Conservation (phyloP, 2,888 invertebrate genomes). For the Cryptus armator region DNA sequence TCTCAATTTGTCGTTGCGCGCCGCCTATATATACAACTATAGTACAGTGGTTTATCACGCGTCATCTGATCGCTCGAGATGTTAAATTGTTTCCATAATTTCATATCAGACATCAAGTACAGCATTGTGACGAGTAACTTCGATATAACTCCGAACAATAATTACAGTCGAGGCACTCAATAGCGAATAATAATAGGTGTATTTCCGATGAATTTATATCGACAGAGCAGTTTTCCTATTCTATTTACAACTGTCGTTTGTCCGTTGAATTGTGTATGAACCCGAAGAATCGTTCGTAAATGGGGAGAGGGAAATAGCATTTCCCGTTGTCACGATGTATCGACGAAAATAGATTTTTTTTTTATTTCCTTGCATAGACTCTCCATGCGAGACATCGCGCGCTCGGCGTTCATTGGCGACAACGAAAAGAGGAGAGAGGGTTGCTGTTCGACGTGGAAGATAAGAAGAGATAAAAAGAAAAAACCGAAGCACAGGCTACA, state of each 20-base stretch:
- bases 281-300: not conserved
- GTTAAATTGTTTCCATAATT: slow-evolving; percentile 18
- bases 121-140: not conserved
- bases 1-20: slow-evolving; percentile 60
- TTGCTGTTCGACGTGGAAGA: slow-evolving; percentile 6
- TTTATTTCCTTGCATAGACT: slow-evolving; percentile 19
- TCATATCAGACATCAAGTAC: not conserved
- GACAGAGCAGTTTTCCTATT: slow-evolving; percentile 10
- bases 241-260: slow-evolving; percentile 4
- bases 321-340: slow-evolving; percentile 2
- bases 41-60: slow-evolving; percentile 38
- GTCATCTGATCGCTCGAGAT: slow-evolving; percentile 47
- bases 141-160: not conserved
- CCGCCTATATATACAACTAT: slow-evolving; percentile 62
- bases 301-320: too few species aligned
- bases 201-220: too few species aligned
- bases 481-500: slow-evolving; percentile 3
- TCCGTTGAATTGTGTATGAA: not conserved
- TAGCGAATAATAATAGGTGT: too few species aligned
- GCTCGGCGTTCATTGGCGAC: not conserved
- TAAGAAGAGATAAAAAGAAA: slow-evolving; percentile 37
- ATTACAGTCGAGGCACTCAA: too few species aligned
- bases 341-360: slow-evolving; percentile 27
- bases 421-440: slow-evolving; percentile 14
- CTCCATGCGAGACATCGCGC: not conserved